phyloP scores from a whole-genome alignment of 2,113 vertebrate species.

The Larimichthys polyactis region DNA sequence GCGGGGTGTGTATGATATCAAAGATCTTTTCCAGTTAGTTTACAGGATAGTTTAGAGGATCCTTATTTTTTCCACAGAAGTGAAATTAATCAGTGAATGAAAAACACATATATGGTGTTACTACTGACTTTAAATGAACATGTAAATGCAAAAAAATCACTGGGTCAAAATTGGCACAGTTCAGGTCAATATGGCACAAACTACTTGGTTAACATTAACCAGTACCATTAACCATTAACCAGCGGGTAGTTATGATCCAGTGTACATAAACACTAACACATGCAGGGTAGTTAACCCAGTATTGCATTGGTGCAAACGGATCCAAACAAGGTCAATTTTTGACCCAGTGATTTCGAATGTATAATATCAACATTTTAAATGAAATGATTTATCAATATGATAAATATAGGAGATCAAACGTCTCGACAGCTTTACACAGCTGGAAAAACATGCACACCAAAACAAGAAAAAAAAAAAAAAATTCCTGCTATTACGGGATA shows the following conservation, averaged over 20 bases:
- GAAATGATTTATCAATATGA: not conserved
- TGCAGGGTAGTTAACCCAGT: not conserved
- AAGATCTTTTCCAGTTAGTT: conserved; percentile 27
- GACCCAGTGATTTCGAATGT: not conserved
- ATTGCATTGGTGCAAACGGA: not conserved
- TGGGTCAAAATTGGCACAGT: not conserved
- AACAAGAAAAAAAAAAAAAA: conserved; percentile 17
- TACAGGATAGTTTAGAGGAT: conserved; percentile 5
- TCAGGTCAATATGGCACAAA: not conserved
- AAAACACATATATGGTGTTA: not conserved
- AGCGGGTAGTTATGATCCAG: not conserved
- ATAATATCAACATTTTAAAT: not conserved
- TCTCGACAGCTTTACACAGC: not conserved
- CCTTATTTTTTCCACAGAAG: not conserved
- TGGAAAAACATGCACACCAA: conserved; percentile 8
- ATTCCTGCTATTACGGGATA: conserved; percentile 14
- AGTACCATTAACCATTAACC: not conserved
- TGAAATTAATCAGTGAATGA: not conserved
- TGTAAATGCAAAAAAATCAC: not conserved
- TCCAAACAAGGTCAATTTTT: conserved; percentile 5
- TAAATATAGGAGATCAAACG: conserved; percentile 13
- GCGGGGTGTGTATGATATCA: not conserved
- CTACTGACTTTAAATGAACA: not conserved
- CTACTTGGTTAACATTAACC: not conserved
- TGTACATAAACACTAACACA: too few relatives aligned